These are phyloP conservation scores for Macroramphosus scolopax DNA, from an alignment of 2,797 vertebrate genomes.

Conservation along the genomic window DNA sequence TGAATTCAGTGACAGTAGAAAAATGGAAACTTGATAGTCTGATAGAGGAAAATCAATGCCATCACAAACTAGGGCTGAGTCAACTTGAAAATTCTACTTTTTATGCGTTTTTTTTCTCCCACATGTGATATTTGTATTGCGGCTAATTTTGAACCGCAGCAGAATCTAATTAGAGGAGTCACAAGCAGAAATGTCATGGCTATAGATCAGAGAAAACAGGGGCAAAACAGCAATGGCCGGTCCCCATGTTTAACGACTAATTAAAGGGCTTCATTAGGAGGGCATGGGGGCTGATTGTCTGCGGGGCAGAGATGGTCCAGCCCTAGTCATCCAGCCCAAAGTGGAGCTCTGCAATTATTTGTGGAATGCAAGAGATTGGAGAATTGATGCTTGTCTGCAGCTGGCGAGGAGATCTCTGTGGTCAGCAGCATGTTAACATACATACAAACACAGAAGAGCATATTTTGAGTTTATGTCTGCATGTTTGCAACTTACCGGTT, in stretches of 20 bases:
- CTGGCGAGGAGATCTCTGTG: constrained; percentile 13
- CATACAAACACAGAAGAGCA: constrained; percentile 8
- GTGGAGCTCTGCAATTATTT: constrained; percentile 20
- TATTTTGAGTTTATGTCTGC: constrained; percentile 1
- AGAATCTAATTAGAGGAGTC: constrained; percentile 53
- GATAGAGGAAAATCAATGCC: too few species aligned
- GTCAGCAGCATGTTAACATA: constrained; percentile 37
- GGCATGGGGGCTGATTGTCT: constrained; percentile 36
- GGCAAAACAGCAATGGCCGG: constrained; percentile 25
- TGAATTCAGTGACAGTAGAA: neutral
- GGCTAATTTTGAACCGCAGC: constrained; percentile 19
- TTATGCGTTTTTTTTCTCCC: too few species aligned
- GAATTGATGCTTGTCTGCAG: constrained; percentile 17
- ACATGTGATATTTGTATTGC: too few species aligned
- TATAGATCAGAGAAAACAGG: constrained; percentile 57
- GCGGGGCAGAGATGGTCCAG: constrained; percentile 33
- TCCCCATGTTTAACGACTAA: constrained; percentile 54
- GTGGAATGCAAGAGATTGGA: constrained; percentile 26
- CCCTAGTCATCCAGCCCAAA: constrained; percentile 24
- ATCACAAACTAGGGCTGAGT: too few species aligned
- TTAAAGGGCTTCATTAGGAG: constrained; percentile 65
- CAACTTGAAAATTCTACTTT: too few species aligned
- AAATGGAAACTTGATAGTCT: constrained; percentile 1
- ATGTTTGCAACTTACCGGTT: constrained; percentile 8
- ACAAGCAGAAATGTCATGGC: constrained; percentile 60